phyloP scores from a whole-genome alignment of 2,797 vertebrate genomes.

The Phylloscopus collybita region DNA sequence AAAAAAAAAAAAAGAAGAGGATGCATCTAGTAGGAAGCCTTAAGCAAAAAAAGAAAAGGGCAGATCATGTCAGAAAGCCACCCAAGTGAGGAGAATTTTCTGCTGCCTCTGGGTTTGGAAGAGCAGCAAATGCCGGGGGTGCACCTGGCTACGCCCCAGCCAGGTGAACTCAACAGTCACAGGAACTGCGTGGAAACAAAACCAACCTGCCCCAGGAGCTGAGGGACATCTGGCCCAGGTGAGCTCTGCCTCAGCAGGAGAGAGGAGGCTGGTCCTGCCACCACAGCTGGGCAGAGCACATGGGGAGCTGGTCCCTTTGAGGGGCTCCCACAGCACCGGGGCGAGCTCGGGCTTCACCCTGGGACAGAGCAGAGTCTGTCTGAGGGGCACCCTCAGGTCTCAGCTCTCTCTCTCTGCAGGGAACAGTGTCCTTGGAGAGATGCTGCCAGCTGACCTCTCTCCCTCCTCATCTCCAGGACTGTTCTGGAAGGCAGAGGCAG shows the following conservation, averaged over 20 bases:
- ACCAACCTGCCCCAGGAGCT: background rate
- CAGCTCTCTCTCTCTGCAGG: background rate
- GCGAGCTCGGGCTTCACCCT: accelerated
- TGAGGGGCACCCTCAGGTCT: background rate
- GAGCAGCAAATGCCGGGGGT: background rate
- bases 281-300: background rate
- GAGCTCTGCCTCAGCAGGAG: background rate
- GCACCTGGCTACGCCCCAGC: background rate
- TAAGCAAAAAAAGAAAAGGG: conserved; percentile 17
- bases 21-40: background rate
- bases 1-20: background rate
- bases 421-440: background rate
- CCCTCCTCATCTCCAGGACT: background rate
- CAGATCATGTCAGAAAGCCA: conserved; percentile 30
- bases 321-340: background rate
- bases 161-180: background rate
- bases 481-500: conserved; percentile 49
- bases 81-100: conserved; percentile 33
- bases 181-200: background rate
- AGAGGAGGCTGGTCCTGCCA: background rate
- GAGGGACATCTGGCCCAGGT: background rate
- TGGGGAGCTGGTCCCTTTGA: background rate
- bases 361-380: background rate
- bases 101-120: conserved; percentile 31
- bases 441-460: background rate